Base-by-base conservation (phyloP, 53 echinoderm and acorn worm species). In the Mesocentrotus franciscanus region DNA sequence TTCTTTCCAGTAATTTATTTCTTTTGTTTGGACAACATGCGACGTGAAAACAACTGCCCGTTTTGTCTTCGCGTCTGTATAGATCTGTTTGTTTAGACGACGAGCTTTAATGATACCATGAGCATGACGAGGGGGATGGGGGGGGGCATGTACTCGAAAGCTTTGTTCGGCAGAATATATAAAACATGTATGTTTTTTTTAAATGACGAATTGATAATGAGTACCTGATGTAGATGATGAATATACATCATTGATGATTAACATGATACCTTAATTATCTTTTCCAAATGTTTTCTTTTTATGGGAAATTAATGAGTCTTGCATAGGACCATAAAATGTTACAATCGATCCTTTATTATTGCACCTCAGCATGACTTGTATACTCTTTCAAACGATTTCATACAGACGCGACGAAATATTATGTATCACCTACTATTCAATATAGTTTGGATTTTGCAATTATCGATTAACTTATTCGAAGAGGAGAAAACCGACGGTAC, bases 1-100 rank as follows among this genome's bases (percentile, higher is more conserved):
- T 87, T 87, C 87, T 29, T 57, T 87, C 56, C 87, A 87, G 58
- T 87, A 87, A 87, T 87, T 87, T 87, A 87, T 87, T 87, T 87
- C 87, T 87, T 87, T 87, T 87, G 87, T 87, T 58, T 87, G 87
- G 27, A 87, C 36, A 85, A 26, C 56, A 87, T 58, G 58, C 15
- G 87, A 87, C 6, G 87, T 58, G 59, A 87, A 58, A 87, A 87
- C 56, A 26, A 20, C 56, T 27, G 11, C 39, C 27, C 12, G 22
- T 58, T 87, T 59, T 57, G 87, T 87, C 87, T 87, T 87, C 57
- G 87, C 87, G 87, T 87, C 24, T 27, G 87, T 87, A 56, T 87
- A 59, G 58, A 87, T 87, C 56, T 87, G 87, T 87, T 87, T 87
- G 87, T 87, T 87, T 87, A 58, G 87, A 87, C 87, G 87, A 39